phyloP scores from a whole-genome alignment of 1,140 invertebrate species.

The Rhagoletis zephyria region DNA sequence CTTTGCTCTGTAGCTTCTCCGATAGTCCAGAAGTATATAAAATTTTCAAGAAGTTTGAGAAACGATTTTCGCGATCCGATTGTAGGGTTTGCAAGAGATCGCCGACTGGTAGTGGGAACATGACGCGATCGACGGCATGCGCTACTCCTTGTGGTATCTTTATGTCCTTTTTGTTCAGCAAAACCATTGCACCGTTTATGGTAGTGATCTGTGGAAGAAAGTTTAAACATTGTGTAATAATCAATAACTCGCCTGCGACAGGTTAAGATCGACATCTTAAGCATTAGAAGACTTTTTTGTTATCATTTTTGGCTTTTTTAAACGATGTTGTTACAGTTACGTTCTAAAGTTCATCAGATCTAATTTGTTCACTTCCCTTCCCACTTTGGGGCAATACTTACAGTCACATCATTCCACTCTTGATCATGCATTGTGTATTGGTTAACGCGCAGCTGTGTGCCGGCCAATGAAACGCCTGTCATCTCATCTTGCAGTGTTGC shows the following conservation, averaged over 20 bases:
- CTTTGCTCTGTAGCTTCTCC: slow-evolving; percentile 77
- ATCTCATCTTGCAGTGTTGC: slow-evolving; percentile 86
- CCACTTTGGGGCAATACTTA: slow-evolving; percentile 66
- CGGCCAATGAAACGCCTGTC: slow-evolving; percentile 88
- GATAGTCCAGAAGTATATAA: slow-evolving; percentile 83
- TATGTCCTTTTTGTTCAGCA: slow-evolving; percentile 86
- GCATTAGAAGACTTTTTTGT: too few relatives aligned
- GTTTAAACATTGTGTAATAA: background rate
- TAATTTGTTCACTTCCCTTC: too few relatives aligned
- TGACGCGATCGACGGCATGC: slow-evolving; percentile 88
- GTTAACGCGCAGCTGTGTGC: slow-evolving; percentile 87
- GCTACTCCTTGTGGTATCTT: slow-evolving; percentile 88
- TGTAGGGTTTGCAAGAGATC: slow-evolving; percentile 86
- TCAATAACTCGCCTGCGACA: too few relatives aligned
- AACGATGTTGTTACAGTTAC: too few relatives aligned
- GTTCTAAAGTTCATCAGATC: too few relatives aligned
- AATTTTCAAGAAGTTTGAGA: slow-evolving; percentile 84
- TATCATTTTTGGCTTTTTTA: too few relatives aligned
- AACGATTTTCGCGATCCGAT: slow-evolving; percentile 84
- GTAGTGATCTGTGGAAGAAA: slow-evolving; percentile 79
- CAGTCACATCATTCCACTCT: slow-evolving; percentile 88
- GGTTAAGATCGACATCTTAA: too few relatives aligned
- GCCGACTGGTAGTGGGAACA: slow-evolving; percentile 89
- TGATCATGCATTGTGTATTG: slow-evolving; percentile 88
- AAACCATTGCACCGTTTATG: slow-evolving; percentile 86